Percentiles rank a stretch among this genome's conserved stretches.
These are phyloP conservation scores for Clarias fuscus DNA, from an alignment of 2,797 vertebrate genomes.

Conservation along the genomic window DNA sequence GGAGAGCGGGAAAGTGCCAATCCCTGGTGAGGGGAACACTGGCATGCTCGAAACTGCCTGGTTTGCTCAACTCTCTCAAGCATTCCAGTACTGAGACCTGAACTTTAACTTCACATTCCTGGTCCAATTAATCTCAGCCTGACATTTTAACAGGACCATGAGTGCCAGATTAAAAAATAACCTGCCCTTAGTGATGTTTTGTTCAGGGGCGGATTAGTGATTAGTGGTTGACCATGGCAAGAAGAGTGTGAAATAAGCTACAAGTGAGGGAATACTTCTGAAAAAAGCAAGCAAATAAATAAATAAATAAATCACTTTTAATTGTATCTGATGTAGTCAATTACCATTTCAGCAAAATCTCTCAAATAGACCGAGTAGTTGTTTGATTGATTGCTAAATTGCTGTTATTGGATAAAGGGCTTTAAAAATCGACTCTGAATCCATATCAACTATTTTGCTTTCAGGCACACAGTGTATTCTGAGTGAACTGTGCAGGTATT, in stretches of 20 bases:
- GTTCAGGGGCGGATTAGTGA: conserved; percentile 19
- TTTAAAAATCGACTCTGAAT: neutral
- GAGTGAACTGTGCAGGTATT: neutral
- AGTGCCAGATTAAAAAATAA: conserved; percentile 51
- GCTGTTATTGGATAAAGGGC: neutral
- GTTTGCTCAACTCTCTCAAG: conserved; percentile 22
- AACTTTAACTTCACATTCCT: conserved; percentile 22
- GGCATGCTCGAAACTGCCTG: conserved; percentile 14
- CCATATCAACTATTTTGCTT: neutral
- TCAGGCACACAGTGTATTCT: neutral
- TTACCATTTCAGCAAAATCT: neutral
- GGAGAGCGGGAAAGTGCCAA: neutral
- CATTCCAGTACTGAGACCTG: conserved; percentile 17
- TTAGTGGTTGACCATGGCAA: conserved; percentile 51
- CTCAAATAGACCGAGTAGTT: neutral
- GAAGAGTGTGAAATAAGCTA: neutral
- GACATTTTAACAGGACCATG: conserved; percentile 34
- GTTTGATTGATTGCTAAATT: neutral
- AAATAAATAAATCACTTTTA: conserved; percentile 15
- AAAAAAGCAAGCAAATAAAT: neutral
- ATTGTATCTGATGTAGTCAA: conserved; percentile 18
- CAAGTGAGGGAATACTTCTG: neutral
- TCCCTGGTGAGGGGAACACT: conserved; percentile 14
- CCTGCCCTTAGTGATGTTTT: conserved; percentile 28
- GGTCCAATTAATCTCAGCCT: neutral